Evolutionary conservation across 2,113 vertebrate species (phyloP), one percentile per base, ranked within the genome.

Genomic region (Brachionichthys hirsutus): DNA sequence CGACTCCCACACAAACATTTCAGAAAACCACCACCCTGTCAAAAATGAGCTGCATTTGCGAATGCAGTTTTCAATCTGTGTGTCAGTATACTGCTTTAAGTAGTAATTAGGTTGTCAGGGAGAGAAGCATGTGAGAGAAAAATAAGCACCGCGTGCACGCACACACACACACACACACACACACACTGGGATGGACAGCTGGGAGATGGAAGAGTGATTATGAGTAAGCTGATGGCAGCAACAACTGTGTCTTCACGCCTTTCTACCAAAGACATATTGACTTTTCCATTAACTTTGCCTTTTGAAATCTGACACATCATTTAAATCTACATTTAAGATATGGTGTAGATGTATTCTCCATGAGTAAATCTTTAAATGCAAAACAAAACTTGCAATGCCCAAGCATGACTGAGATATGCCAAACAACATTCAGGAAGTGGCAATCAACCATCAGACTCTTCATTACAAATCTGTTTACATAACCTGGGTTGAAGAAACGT

Each of bases 21-120:
- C 65, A 83, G 79, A 66, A 30, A 87, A 83, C 58, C 66, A 82
- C 62, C 64, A 62, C 46, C 60, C 80, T 85, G 82, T 86, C 85
- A 86, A 80, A 83, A 85, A 69, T 59, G 22, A 70, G 71, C 58
- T 17, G 16, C 70, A 53, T 75, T 87, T 55, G 73, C 18, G 60
- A 73, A 63, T 78, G 72, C 74, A 62, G 59, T 87, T 85, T 86
- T 77, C 60, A 68, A 85, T 87, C 77, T 54, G 78, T 55, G 19
- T 80, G 77, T 83, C 75, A 69, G 72, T 75, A n/a, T 78, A 62
- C 67, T 2, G 64, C 78, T 82, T 70, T 82, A 79, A 80, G 81
- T 73, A 73, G 62, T 85, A 89, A 87, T 89, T 89, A 86, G 65
- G 68, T 80, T 88, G 82, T 88, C 85, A 85, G 74, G 52, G 64